These are phyloP conservation scores for Gouania willdenowi DNA, from an alignment of 2,797 vertebrate genomes.

Conservation along the genomic window DNA sequence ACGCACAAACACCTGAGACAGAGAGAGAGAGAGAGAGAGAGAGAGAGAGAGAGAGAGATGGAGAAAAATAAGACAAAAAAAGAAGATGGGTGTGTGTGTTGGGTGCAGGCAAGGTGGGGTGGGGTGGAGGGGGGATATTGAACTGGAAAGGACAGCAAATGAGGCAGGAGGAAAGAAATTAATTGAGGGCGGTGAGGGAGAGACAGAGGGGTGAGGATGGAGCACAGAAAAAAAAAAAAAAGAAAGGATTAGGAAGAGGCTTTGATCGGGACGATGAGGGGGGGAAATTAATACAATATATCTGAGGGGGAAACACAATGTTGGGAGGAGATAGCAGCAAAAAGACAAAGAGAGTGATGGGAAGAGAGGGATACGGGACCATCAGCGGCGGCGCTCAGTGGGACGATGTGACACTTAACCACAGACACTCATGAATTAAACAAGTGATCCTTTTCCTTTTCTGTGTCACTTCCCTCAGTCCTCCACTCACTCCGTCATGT, in stretches of 20 bases:
- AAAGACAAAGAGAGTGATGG: slow-evolving; percentile 39
- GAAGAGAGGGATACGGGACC: slow-evolving; percentile 37
- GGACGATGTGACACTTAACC: slow-evolving; percentile 71
- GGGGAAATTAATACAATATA: slow-evolving; percentile 40
- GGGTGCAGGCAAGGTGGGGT: slow-evolving; percentile 51
- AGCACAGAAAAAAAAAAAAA: slow-evolving; percentile 38
- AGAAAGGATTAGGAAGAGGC: slow-evolving; percentile 24
- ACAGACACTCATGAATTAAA: slow-evolving; percentile 76
- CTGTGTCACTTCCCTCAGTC: slow-evolving; percentile 63
- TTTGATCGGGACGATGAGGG: slow-evolving; percentile 30
- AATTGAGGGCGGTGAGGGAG: slow-evolving; percentile 64
- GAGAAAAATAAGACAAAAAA: background rate
- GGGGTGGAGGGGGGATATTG: slow-evolving; percentile 58
- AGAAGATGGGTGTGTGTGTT: slow-evolving; percentile 8
- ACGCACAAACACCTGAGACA: slow-evolving; percentile 56
- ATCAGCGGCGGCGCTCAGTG: slow-evolving; percentile 60
- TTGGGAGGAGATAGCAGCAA: slow-evolving; percentile 37
- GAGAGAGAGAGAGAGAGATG: background rate
- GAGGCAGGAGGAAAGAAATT: slow-evolving; percentile 68
- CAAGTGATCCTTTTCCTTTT: slow-evolving; percentile 72
- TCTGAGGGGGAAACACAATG: slow-evolving; percentile 31
- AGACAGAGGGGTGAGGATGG: slow-evolving; percentile 46
- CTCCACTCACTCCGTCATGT: slow-evolving; percentile 32
- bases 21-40: slow-evolving; percentile 10
- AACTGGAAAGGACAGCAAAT: slow-evolving; percentile 68